phyloP scores from a whole-genome alignment of 2,113 vertebrate genomes.

The Thunnus thynnus region DNA sequence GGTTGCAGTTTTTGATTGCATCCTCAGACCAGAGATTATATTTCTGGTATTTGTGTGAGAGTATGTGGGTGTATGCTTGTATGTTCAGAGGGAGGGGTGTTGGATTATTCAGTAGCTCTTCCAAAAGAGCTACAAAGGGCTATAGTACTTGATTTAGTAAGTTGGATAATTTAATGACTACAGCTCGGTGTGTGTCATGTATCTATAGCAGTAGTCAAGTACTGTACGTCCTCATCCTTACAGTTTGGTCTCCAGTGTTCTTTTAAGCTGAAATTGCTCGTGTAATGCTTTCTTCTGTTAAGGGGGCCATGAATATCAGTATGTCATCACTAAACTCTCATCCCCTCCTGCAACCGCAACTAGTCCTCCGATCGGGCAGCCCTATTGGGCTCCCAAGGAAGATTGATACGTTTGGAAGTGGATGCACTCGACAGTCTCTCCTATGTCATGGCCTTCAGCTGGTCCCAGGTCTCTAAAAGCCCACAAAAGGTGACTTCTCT shows the following conservation, averaged over 20 bases:
- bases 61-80: slow-evolving; percentile 27
- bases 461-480: slow-evolving; percentile 34
- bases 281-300: neutral
- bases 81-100: slow-evolving; percentile 15
- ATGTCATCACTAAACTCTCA: slow-evolving; percentile 43
- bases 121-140: slow-evolving; percentile 14
- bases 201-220: slow-evolving; percentile 17
- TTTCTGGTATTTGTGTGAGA: slow-evolving; percentile 15
- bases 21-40: slow-evolving; percentile 36
- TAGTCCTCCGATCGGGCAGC: neutral
- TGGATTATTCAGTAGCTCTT: slow-evolving; percentile 47
- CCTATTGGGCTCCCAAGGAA: slow-evolving; percentile 5
- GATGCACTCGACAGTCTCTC: slow-evolving; percentile 42
- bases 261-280: slow-evolving; percentile 5
- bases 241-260: slow-evolving; percentile 10
- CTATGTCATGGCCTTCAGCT: slow-evolving; percentile 24
- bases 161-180: slow-evolving; percentile 22
- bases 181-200: slow-evolving; percentile 1
- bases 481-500: slow-evolving; percentile 23
- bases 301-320: slow-evolving; percentile 28
- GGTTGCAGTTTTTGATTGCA: slow-evolving; percentile 48
- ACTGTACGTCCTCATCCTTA: slow-evolving; percentile 27
- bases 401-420: slow-evolving; percentile 45
- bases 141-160: slow-evolving; percentile 35
- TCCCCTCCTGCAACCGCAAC: slow-evolving; percentile 18